Base-by-base conservation (phyloP, 2,797 vertebrate genomes). In the Schizopygopsis pylzovi region DNA sequence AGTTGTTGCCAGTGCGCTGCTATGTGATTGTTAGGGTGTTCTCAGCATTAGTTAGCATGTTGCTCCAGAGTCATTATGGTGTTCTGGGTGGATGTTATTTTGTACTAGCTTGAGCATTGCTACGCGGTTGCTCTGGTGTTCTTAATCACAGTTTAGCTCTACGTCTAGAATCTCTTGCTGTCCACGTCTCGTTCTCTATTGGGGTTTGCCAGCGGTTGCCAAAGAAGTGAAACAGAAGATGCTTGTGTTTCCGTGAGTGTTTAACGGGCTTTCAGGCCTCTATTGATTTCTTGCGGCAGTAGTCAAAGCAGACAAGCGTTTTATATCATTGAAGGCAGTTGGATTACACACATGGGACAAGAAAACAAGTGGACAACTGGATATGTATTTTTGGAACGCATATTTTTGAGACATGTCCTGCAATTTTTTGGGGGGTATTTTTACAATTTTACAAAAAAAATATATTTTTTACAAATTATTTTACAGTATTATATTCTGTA, bases 171-270 rank as follows among this genome's bases (percentile, higher is more conserved):
- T 67, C 65, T 67, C 33, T 67, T 39, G 65, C 33, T 67, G 18
- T 37, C 39, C 52, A 0, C 13, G 39, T 54, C 83, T 79, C 59
- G 28, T 82, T 79, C 47, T 33, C 78, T 67, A 79, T 67, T 56
- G 37, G 56, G 49, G 54, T n/a, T 67, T 82, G 79, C 20, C 61
- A 33, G 39, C 8, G 71, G 77, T 54, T 84, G 84, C 68, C 75
- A 80, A 80, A 82, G 76, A 54, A n/a, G 65, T 85, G 89, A 88
- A 88, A 89, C 87, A 75, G 81, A 83, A 89, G 87, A 84, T 39
- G 82, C 87, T 68, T 77, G 28, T 80, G 84, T 88, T 88, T 88
- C 52, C 61, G 65, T 54, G n/a, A 71, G 85, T 83, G 43, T 75
- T 81, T 75, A 79, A 79, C 85, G 73, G 82, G 56, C 82, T 85